phyloP scores from a whole-genome alignment of 2,797 vertebrate species.

The Harpagifer antarcticus region DNA sequence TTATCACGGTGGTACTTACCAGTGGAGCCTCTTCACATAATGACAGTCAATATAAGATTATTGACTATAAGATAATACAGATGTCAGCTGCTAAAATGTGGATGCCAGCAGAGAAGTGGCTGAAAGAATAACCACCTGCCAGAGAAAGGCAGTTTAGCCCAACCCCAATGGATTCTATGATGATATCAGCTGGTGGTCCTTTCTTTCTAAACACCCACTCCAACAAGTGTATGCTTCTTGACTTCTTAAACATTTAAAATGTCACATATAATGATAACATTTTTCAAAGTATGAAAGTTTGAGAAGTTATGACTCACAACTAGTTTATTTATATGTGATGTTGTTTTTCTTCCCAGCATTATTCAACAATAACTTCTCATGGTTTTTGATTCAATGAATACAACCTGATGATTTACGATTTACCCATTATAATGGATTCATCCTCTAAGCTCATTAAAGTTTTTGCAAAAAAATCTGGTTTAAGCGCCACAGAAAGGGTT shows the following conservation, averaged over 20 bases:
- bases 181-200: background rate
- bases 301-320: background rate
- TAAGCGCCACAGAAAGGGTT: background rate
- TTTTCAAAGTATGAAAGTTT: background rate
- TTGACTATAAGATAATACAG: slow-evolving; percentile 15
- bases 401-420: background rate
- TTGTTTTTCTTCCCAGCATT: too few relatives aligned
- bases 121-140: background rate
- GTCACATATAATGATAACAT: too few relatives aligned
- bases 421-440: background rate
- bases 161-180: background rate
- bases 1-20: background rate
- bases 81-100: slow-evolving; percentile 12
- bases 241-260: too few relatives aligned
- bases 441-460: background rate
- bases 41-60: background rate
- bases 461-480: background rate
- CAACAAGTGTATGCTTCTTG: too few relatives aligned
- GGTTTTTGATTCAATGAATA: too few relatives aligned
- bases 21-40: background rate
- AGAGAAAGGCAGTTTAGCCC: background rate
- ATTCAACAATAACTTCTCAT: background rate
- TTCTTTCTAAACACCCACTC: background rate
- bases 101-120: background rate
- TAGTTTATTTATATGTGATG: background rate